Evolutionary conservation across 1,140 invertebrate genomes (phyloP).

Genomic region (Varroa destructor): DNA sequence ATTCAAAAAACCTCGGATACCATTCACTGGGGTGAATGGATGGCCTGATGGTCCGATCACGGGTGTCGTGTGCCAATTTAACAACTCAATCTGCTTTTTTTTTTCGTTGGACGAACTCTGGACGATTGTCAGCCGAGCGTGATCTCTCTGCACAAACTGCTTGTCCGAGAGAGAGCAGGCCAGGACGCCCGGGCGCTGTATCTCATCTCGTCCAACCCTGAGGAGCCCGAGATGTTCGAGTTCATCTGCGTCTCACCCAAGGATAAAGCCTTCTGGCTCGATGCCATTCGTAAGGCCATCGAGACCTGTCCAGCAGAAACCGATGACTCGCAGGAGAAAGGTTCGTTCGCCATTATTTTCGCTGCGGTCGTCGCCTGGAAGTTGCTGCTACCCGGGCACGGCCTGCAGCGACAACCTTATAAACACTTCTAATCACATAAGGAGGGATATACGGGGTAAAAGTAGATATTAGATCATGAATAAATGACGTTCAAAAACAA

Average conservation of each 20-base stretch:
- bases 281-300: conserved; percentile 55
- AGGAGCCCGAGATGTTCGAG: conserved; percentile 87
- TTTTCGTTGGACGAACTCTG: too few species aligned
- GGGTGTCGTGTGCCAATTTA: too few species aligned
- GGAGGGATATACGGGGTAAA: too few species aligned
- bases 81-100: too few species aligned
- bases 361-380: too few species aligned
- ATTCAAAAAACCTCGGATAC: background rate
- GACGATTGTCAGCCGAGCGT: conserved; percentile 57
- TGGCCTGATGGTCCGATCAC: too few species aligned
- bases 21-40: too few species aligned
- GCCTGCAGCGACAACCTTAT: too few species aligned
- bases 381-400: too few species aligned
- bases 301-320: conserved; percentile 46
- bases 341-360: background rate
- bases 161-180: conserved; percentile 81
- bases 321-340: conserved; percentile 37
- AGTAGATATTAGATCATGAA: too few species aligned
- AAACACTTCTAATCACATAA: too few species aligned
- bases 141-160: conserved; percentile 70
- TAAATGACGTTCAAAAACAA: too few species aligned
- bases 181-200: conserved; percentile 73
- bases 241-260: conserved; percentile 72
- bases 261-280: conserved; percentile 75
- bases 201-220: conserved; percentile 63